Base-by-base conservation (phyloP, 2,888 invertebrate genomes). In the Drosophila pegasa region DNA sequence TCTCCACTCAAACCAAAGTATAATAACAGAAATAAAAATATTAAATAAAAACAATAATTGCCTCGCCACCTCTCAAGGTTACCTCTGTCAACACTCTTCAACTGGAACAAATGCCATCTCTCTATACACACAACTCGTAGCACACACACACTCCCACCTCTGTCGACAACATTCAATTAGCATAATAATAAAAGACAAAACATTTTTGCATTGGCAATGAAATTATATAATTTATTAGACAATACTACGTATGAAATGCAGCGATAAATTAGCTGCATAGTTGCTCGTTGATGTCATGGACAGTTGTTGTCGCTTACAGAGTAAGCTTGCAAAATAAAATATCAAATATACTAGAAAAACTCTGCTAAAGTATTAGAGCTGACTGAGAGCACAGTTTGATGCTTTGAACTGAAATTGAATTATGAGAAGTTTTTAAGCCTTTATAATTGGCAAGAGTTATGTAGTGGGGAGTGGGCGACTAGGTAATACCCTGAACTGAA, bases 231-330 rank as follows among this genome's bases (percentile, higher is more conserved):
- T 35, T 50, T 50, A 50, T 50, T 50, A n/a, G 6, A 20, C 50
- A 27, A 45, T 27, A 22, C 14, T n/a, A n/a, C n/a, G n/a, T n/a
- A n/a, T n/a, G 10, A 27, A 45, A 45, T 45, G 43, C 50, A 22
- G 50, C 50, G 16, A 35, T 35, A 50, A 50, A 48, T 41, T 37
- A 64, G 12, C 52, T 20, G 27, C n/a, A 65, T 22, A 22, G 22
- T 50, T 35, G 35, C 35, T 16, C n/a, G 50, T 35, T 50, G 50
- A 50, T 50, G 50, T 50, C 50, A 50, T 25, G 14, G n/a, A 16
- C 35, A 22, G n/a, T 5, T 27, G 45, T 45, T 18, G 25, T 5
- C 8, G 1, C 10, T n/a, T n/a, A 25, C 1, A 16, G 31, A 18
- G 8, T 14, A 10, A 47, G 5, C 6, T 10, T 9, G 33, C 33